Evolutionary conservation across 2,888 invertebrate species (phyloP).

Genomic region (Malthinus flaveolus): DNA sequence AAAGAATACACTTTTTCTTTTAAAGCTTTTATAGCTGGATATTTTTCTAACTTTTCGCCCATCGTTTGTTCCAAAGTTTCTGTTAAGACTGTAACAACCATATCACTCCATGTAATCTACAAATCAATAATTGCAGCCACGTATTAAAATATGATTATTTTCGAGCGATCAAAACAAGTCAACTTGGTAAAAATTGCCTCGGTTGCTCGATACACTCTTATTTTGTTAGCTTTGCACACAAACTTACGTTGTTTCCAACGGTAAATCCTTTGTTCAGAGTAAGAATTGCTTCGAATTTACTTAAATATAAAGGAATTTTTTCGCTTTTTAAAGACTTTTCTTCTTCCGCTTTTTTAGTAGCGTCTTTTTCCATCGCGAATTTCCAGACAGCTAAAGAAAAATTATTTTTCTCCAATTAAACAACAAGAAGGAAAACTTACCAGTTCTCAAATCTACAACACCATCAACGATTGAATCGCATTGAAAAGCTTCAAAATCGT

Average conservation of each 20-base stretch:
- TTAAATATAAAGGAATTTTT: not conserved
- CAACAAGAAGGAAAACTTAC: slow-evolving; percentile 16
- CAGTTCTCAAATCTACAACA: slow-evolving; percentile 59
- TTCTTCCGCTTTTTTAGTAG: not conserved
- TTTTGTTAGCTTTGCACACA: too few species aligned
- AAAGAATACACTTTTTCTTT: slow-evolving; percentile 58
- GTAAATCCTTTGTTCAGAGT: not conserved
- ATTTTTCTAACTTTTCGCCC: slow-evolving; percentile 60
- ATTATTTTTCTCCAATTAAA: not conserved
- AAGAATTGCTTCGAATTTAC: not conserved
- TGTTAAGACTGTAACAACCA: slow-evolving; percentile 49
- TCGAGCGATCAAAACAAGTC: not conserved
- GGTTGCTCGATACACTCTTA: too few species aligned
- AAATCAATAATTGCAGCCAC: not conserved
- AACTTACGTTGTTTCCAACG: not conserved
- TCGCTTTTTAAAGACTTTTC: not conserved
- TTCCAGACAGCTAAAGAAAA: not conserved
- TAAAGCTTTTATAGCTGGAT: slow-evolving; percentile 60
- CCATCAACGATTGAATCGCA: slow-evolving; percentile 65
- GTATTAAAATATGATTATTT: not conserved
- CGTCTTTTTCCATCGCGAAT: not conserved
- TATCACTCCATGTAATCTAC: not conserved
- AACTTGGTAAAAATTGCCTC: too few species aligned
- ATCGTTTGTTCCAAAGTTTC: slow-evolving; percentile 65
- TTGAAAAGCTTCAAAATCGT: slow-evolving; percentile 60